Base-by-base conservation (phyloP, 1,140 invertebrate species). In the Drosophila micromelanica region DNA sequence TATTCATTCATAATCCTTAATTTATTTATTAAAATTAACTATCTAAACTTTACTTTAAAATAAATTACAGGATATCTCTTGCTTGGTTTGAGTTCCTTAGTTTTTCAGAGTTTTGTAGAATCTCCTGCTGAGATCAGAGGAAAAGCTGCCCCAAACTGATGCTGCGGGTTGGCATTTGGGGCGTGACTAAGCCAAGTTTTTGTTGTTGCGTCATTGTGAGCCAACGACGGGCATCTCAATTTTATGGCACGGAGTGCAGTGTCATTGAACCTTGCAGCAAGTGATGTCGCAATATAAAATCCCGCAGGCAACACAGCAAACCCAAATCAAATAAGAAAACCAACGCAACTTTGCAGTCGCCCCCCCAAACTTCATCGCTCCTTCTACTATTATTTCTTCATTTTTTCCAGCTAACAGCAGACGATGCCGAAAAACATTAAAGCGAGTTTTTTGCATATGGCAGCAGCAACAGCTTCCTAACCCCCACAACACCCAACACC, bases 231-330 rank as follows among this genome's bases (percentile, higher is more conserved):
- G 82, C 78, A 81, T 70, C 76, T 76, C 75, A 78, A 76, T 80
- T 81, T 81, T 69, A 76, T 80, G 69, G 77, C 69, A 52, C 46
- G 59, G 61, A 68, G 35, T 68, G 51, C 61, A 40, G 48, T 87
- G 81, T 86, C 82, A 87, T 87, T 87, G 82, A 87, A 87, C 82
- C 62, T 51, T 51, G 45, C 48, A 43, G 62, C 42, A 55, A 54
- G 49, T 38, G 62, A 46, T 81, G 74, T 75, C 63, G 63, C 82
- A 78, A 65, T 62, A 71, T 62, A 75, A 52, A 79, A 73, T 61
- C 56, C 84, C 69, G 63, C 69, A 67, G 48, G 64, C 72, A 51
- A 48, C 49, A 77, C 51, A 43, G 42, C 32, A 61, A 63, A 76
- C 45, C 43, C 64, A 67, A 54, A 73, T 62, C 43, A 60, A 52